Evolutionary conservation across 2,888 invertebrate species (phyloP).

Genomic region (Villa cingulata): DNA sequence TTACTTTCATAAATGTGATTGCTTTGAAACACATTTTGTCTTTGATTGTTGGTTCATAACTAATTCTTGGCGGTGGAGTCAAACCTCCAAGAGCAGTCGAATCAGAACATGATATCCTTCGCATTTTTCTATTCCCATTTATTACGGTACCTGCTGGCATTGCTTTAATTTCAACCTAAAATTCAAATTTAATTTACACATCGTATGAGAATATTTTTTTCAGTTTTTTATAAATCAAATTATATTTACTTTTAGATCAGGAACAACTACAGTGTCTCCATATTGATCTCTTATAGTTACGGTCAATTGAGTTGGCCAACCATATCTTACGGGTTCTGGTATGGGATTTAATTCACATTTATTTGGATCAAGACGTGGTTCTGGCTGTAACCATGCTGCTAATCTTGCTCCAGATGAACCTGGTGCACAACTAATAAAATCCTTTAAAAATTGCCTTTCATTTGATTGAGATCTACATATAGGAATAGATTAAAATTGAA

Average conservation of each 20-base stretch:
- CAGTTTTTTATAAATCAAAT: too few relatives aligned
- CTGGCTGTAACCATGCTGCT: conserved; percentile 90
- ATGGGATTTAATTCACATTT: conserved; percentile 69
- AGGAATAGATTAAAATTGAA: too few relatives aligned
- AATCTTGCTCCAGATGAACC: conserved; percentile 81
- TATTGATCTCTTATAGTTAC: conserved; percentile 82
- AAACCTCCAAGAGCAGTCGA: conserved; percentile 25
- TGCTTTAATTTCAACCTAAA: conserved; percentile 33
- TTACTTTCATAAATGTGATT: conserved; percentile 86
- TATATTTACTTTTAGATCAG: conserved; percentile 59
- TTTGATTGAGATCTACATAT: conserved; percentile 77
- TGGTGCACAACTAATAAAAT: conserved; percentile 76
- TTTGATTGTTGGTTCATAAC: conserved; percentile 71
- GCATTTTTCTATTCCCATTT: conserved; percentile 29
- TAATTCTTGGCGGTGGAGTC: conserved; percentile 32
- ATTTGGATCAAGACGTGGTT: conserved; percentile 75
- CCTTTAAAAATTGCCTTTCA: conserved; percentile 81
- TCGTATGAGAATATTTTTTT: neutral
- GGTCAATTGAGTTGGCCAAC: conserved; percentile 72
- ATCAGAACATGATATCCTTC: conserved; percentile 27
- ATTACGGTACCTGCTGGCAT: conserved; percentile 30
- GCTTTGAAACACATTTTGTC: conserved; percentile 90
- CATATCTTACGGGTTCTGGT: conserved; percentile 56
- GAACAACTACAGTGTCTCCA: conserved; percentile 71
- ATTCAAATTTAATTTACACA: too few relatives aligned